Evolutionary conservation across 2,113 vertebrate species (phyloP).

Genomic region (Oostethus manadensis): DNA sequence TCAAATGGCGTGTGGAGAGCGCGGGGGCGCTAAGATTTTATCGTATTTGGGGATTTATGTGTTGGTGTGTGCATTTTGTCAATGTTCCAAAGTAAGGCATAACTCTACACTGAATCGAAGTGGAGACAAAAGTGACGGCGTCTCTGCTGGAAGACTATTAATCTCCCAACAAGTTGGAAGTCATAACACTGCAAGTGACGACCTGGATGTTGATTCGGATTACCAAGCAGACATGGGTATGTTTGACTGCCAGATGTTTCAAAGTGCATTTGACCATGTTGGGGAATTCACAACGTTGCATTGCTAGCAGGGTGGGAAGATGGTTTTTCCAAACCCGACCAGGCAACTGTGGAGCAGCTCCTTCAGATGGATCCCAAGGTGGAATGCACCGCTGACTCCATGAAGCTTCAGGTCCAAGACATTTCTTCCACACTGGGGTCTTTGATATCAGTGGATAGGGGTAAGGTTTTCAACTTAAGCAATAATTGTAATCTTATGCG

Average conservation of each 20-base stretch:
- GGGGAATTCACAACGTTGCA: not conserved
- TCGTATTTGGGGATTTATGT: slow-evolving; percentile 37
- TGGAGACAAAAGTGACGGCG: not conserved
- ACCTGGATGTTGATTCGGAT: slow-evolving; percentile 24
- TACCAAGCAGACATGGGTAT: slow-evolving; percentile 64
- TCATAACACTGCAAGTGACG: not conserved
- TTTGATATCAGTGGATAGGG: slow-evolving; percentile 56
- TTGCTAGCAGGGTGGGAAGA: slow-evolving; percentile 37
- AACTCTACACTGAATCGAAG: not conserved
- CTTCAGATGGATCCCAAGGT: slow-evolving; percentile 62
- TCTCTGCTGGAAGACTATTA: not conserved
- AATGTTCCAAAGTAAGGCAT: slow-evolving; percentile 11
- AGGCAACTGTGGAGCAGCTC: slow-evolving; percentile 34
- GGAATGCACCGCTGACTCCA: slow-evolving; percentile 58
- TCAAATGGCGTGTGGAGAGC: slow-evolving; percentile 47
- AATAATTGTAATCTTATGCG: not conserved
- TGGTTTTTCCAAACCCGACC: not conserved
- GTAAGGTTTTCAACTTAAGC: slow-evolving; percentile 13
- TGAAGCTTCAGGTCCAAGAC: slow-evolving; percentile 61
- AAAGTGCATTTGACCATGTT: not conserved
- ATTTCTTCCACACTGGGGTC: slow-evolving; percentile 22
- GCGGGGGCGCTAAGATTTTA: not conserved
- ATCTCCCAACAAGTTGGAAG: not conserved
- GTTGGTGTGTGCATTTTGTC: slow-evolving; percentile 30
- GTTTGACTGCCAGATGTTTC: slow-evolving; percentile 9